Evolutionary conservation across 1,140 invertebrate species (phyloP).

Genomic region (Drosophila micromelanica): DNA sequence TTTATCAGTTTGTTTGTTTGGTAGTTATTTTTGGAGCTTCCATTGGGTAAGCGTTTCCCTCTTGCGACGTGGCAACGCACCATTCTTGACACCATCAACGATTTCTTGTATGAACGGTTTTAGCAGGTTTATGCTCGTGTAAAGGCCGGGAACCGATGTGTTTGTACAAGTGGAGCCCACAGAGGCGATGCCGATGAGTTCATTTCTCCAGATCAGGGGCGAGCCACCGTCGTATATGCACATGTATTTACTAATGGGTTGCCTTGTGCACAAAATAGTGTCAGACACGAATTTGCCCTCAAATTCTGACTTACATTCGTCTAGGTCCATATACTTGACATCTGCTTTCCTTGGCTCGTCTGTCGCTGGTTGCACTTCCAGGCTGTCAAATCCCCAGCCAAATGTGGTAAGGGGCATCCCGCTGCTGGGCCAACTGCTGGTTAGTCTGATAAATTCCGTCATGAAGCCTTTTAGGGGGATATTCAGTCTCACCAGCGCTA

Average conservation of each 20-base stretch:
- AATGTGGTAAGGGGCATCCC: neutral
- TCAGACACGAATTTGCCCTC: neutral
- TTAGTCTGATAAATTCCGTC: constrained; percentile 45
- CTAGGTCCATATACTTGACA: neutral
- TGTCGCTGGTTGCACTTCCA: neutral
- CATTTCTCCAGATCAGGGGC: constrained; percentile 23
- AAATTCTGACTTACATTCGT: neutral
- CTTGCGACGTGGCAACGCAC: neutral
- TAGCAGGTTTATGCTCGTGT: constrained; percentile 20
- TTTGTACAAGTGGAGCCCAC: constrained; percentile 31
- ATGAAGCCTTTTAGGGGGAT: constrained; percentile 25
- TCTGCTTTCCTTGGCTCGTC: neutral
- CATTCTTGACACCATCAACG: neutral
- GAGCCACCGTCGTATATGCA: constrained; percentile 46
- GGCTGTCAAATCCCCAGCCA: constrained; percentile 35
- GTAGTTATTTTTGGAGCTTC: too few species aligned
- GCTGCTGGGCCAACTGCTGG: neutral
- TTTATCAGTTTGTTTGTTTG: too few species aligned
- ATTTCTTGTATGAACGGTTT: neutral
- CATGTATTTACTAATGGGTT: neutral
- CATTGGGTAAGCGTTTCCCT: too few species aligned
- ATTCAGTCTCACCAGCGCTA: constrained; percentile 25
- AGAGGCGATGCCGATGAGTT: constrained; percentile 42
- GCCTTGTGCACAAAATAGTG: constrained; percentile 19
- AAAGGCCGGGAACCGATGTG: constrained; percentile 23